Evolutionary conservation across 1,140 invertebrate genomes (phyloP).

Genomic region (Listronotus bonariensis): DNA sequence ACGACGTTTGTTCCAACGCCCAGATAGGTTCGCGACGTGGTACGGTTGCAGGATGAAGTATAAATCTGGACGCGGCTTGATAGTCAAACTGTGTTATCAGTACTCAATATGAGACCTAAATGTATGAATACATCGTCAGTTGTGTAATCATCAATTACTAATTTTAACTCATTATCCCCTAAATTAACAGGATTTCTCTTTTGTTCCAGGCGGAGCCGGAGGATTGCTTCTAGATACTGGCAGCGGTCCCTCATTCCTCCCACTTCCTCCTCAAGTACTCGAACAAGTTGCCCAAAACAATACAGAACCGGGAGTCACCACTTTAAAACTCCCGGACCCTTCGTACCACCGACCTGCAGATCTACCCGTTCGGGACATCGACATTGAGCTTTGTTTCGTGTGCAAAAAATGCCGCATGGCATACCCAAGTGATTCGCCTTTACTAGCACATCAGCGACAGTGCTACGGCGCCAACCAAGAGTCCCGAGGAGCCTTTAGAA

Average conservation of each 20-base stretch:
- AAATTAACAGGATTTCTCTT: background rate
- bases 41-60: no score
- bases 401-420: slow-evolving; percentile 86
- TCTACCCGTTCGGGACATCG: slow-evolving; percentile 62
- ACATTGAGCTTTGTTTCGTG: slow-evolving; percentile 80
- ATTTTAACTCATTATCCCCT: no score
- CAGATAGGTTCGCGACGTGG: no score
- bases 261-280: slow-evolving; percentile 66
- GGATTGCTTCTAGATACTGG: slow-evolving; percentile 59
- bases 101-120: no score
- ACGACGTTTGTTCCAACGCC: no score
- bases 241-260: slow-evolving; percentile 64
- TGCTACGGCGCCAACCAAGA: slow-evolving; percentile 70
- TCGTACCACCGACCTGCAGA: slow-evolving; percentile 50
- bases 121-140: no score
- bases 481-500: slow-evolving; percentile 65
- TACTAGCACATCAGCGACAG: slow-evolving; percentile 73
- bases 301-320: slow-evolving; percentile 68
- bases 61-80: no score
- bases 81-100: no score
- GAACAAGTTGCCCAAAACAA: slow-evolving; percentile 70
- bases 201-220: slow-evolving; percentile 56
- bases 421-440: slow-evolving; percentile 73
- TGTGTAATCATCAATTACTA: no score
- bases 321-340: slow-evolving; percentile 63